Conservation (phyloP, 2,797 vertebrate species). For the Schizothorax lantsangensis region DNA sequence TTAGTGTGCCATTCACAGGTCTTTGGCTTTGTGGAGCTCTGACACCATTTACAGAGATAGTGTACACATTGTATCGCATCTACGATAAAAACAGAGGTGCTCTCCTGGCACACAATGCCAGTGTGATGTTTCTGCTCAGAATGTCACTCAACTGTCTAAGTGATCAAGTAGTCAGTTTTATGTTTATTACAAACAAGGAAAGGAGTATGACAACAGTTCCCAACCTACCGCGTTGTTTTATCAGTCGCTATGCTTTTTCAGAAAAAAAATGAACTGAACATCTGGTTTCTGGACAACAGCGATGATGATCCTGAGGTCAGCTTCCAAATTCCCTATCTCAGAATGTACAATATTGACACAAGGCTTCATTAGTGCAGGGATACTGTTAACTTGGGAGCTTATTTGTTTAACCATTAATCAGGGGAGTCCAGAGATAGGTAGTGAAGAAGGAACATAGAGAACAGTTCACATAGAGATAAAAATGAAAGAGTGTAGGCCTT, state of each 20-base stretch:
- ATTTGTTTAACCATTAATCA: constrained; percentile 79
- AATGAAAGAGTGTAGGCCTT: constrained; percentile 22
- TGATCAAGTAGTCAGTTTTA: constrained; percentile 69
- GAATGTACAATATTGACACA: constrained; percentile 75
- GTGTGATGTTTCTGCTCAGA: constrained; percentile 65
- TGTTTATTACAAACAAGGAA: constrained; percentile 64
- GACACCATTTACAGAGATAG: constrained; percentile 64
- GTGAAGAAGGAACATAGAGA: constrained; percentile 64
- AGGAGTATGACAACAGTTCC: constrained; percentile 50
- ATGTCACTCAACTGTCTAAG: constrained; percentile 71
- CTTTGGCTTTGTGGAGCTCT: constrained; percentile 62
- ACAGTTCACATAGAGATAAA: constrained; percentile 18
- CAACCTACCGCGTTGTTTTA: constrained; percentile 56
- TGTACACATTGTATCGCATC: constrained; percentile 66
- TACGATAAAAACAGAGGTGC: constrained; percentile 66
- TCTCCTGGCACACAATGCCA: constrained; percentile 49
- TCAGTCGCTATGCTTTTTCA: background rate
- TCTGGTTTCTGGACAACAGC: constrained; percentile 17
- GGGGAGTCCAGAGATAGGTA: constrained; percentile 65
- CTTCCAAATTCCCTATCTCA: constrained; percentile 41
- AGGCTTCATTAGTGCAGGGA: constrained; percentile 60
- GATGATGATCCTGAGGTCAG: background rate
- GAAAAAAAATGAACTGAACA: background rate
- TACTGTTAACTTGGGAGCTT: constrained; percentile 65
- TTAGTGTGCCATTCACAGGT: constrained; percentile 54